These are phyloP conservation scores for Gephyroberyx darwinii DNA, from an alignment of 2,797 vertebrate species.

Conservation along the genomic window DNA sequence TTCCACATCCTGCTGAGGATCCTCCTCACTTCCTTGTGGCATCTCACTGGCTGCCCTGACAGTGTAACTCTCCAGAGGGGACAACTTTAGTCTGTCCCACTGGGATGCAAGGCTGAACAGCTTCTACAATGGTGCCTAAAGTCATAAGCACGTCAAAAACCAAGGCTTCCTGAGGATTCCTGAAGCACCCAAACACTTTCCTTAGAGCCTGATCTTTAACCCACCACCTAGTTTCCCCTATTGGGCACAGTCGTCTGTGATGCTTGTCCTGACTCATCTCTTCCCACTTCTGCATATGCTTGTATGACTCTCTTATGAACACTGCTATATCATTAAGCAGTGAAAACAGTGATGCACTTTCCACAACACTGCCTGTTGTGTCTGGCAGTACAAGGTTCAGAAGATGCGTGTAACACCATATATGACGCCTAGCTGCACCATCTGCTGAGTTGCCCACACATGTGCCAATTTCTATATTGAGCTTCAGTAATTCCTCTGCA, in stretches of 20 bases:
- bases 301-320: slow-evolving; percentile 24
- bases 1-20: slow-evolving; percentile 20
- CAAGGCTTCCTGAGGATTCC: slow-evolving; percentile 28
- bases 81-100: slow-evolving; percentile 47
- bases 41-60: slow-evolving; percentile 38
- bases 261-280: slow-evolving; percentile 26
- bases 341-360: slow-evolving; percentile 20
- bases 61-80: slow-evolving; percentile 32
- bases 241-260: slow-evolving; percentile 30
- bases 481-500: not conserved
- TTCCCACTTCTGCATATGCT: slow-evolving; percentile 33
- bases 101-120: slow-evolving; percentile 42
- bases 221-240: slow-evolving; percentile 40
- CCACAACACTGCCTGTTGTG: slow-evolving; percentile 27
- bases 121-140: slow-evolving; percentile 29
- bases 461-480: slow-evolving; percentile 26
- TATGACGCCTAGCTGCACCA: slow-evolving; percentile 40
- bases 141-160: slow-evolving; percentile 28
- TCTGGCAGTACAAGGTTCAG: slow-evolving; percentile 38
- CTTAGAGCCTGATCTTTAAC: slow-evolving; percentile 35
- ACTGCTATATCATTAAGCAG: slow-evolving; percentile 34
- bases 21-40: slow-evolving; percentile 13
- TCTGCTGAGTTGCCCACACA: slow-evolving; percentile 43
- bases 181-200: slow-evolving; percentile 41
- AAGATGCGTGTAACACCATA: slow-evolving; percentile 42